Base-by-base conservation (phyloP, 2,888 invertebrate species). In the Mechanitis mazaeus region DNA sequence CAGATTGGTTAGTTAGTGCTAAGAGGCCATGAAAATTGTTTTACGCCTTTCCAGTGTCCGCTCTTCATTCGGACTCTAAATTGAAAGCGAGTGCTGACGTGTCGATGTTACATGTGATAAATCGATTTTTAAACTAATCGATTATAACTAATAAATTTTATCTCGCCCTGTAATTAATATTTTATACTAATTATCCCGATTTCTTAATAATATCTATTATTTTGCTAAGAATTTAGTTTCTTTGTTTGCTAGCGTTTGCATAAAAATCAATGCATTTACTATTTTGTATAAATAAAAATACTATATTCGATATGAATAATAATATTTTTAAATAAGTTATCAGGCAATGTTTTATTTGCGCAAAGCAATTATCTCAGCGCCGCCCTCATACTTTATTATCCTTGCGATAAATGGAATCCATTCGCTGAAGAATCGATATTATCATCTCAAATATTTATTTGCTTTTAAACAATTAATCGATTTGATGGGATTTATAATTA, bases 31-130 rank as follows among this genome's bases (percentile, higher is more conserved):
- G 87, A 80, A 87, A 84, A 88, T 88, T 87, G 83, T 87, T 88
- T 87, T 83, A 90, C 89, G 89, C 89, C 89, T 83, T 87, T 88
- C 84, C 84, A 80, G 77, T 88, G 88, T 88, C 77, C 72, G 76
- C 78, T 87, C 85, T 87, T 84, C 81, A 86, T 85, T 83, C 72
- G 69, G 70, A 70, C 64, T 80, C 73, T 79, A 79, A 83, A 86
- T 84, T 85, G 80, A 85, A 83, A 78, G 69, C 73, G 70, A 62
- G 70, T 5, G 6, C 35, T 35, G 35, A 66, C 66, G 65, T 57
- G 42, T 42, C 11, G 42, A 42, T 42, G 42, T 42, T 42, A 42
- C 42, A 9, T 9, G 42, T 42, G 11, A 42, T 42, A 42, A 9
- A 42, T 42, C 7, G 9, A 42, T 42, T 42, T 42, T 42, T 42